Percentiles rank a stretch among this genome's conserved stretches.
These are phyloP conservation scores for Chloebia gouldiae DNA, from an alignment of 2,113 vertebrate genomes.

Conservation along the genomic window DNA sequence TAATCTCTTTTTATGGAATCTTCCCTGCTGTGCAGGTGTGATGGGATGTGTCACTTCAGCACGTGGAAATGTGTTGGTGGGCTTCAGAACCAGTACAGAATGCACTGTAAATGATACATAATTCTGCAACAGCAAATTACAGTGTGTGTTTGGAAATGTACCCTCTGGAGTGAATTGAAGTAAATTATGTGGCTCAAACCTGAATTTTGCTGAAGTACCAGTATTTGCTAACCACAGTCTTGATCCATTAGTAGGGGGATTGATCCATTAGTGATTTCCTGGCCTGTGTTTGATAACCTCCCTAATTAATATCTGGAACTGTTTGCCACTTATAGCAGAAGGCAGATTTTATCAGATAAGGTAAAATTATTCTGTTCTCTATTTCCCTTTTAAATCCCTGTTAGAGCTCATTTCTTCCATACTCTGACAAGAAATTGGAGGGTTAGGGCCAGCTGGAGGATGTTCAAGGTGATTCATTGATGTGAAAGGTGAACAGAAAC, in stretches of 20 bases:
- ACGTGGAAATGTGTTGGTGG: rapidly evolving
- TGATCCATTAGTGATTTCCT: not conserved
- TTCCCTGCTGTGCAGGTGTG: not conserved
- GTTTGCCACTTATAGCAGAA: not conserved
- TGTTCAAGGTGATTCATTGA: not conserved
- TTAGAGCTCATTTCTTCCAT: not conserved
- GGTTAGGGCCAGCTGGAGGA: not conserved
- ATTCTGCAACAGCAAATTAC: not conserved
- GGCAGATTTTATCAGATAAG: not conserved
- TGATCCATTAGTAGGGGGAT: not conserved
- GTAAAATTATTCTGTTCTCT: not conserved
- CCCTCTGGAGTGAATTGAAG: not conserved
- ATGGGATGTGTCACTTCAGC: not conserved
- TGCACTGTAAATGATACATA: not conserved
- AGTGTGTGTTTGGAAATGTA: not conserved
- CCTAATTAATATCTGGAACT: not conserved
- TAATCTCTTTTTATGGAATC: not conserved
- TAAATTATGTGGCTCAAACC: not conserved
- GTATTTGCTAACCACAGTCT: not conserved
- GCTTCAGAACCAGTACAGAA: not conserved
- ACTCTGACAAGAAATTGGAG: not conserved
- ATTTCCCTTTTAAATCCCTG: not conserved
- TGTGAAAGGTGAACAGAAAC: not conserved
- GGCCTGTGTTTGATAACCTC: not conserved
- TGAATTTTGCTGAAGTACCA: not conserved